A percentile compares a stretch with the other conserved stretches of the same genome.
Conservation (phyloP, 1,140 invertebrate species). For the Cephus cinctus region DNA sequence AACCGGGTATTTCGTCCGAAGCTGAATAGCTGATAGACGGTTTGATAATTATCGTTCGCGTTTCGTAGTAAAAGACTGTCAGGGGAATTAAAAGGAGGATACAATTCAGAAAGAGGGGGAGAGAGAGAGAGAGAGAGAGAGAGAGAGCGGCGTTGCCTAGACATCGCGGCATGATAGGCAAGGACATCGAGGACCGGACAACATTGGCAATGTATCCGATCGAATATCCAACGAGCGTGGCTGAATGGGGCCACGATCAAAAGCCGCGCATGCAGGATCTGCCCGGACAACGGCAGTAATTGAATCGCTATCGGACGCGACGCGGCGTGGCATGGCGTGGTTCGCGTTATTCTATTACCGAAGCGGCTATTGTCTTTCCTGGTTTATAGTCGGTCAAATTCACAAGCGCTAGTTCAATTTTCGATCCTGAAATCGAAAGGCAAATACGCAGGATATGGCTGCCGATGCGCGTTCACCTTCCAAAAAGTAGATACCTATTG, state of each 20-base stretch:
- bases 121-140: not conserved
- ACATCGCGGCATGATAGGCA: not conserved
- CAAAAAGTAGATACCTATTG: not conserved
- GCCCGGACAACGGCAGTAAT: conserved; percentile 48
- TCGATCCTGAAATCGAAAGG: conserved; percentile 14
- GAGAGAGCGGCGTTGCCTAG: not conserved
- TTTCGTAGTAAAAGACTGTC: too few species aligned
- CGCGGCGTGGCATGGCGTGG: too few species aligned
- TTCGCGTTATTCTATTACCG: conserved; percentile 50
- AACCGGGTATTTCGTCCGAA: too few species aligned
- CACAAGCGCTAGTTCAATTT: conserved; percentile 34
- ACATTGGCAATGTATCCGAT: conserved; percentile 40
- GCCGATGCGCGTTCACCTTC: not conserved
- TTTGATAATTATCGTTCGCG: too few species aligned
- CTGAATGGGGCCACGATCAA: conserved; percentile 33
- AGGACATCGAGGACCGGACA: conserved; percentile 24
- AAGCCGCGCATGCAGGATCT: conserved; percentile 39
- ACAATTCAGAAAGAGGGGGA: not conserved
- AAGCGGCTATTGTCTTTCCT: conserved; percentile 47
- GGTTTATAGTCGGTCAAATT: conserved; percentile 43
- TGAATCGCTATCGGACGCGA: conserved; percentile 46
- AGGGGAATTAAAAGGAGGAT: too few species aligned
- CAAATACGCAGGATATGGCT: not conserved
- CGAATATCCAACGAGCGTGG: conserved; percentile 38
- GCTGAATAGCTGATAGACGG: too few species aligned